Evolutionary conservation across 2,113 vertebrate species (phyloP).

Genomic region (Hystrix brachyura): DNA sequence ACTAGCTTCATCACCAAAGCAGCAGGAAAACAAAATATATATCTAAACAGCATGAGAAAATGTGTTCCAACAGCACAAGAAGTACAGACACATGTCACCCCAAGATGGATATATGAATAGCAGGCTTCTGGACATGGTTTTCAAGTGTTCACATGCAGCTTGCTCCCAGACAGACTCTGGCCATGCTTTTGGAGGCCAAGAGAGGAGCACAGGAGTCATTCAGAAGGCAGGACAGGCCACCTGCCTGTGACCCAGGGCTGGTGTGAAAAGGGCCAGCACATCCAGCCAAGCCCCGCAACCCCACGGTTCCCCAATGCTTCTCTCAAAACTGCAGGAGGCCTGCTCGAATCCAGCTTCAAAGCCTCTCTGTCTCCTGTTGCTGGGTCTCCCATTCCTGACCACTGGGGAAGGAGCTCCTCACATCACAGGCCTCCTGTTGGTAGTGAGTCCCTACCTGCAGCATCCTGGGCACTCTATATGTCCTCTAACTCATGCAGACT

Average conservation of each 20-base stretch:
- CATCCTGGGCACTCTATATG: rapidly evolving
- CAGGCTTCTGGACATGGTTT: neutral
- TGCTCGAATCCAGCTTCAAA: neutral
- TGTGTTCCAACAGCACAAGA: neutral
- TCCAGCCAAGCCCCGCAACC: neutral
- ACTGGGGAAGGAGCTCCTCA: neutral
- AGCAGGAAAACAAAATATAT: neutral
- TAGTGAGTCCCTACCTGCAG: neutral
- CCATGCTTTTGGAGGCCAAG: neutral
- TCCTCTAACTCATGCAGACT: rapidly evolving
- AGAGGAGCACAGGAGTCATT: neutral
- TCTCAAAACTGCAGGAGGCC: rapidly evolving
- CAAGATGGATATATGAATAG: neutral
- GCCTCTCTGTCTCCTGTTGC: neutral
- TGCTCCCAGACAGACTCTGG: neutral
- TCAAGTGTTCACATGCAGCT: neutral
- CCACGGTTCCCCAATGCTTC: neutral
- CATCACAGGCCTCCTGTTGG: neutral
- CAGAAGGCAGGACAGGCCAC: neutral
- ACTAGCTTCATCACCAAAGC: neutral
- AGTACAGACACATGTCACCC: neutral
- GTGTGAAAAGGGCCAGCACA: too few species aligned
- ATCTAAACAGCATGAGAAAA: neutral
- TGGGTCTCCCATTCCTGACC: neutral
- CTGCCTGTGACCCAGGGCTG: neutral